phyloP scores from a whole-genome alignment of 2,113 vertebrate genomes.

The Heloderma charlesbogerti region DNA sequence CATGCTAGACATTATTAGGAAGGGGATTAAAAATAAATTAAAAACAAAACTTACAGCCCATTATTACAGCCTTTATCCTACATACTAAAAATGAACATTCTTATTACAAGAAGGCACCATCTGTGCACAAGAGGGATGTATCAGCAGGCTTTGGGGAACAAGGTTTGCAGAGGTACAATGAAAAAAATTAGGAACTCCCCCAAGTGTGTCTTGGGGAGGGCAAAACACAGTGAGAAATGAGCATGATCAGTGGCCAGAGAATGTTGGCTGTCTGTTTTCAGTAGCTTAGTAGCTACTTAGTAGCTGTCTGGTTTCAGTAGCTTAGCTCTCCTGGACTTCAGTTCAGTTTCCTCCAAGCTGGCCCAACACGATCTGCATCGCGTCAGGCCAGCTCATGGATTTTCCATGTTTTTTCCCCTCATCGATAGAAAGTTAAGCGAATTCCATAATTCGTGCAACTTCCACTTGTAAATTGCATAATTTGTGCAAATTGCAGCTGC shows the following conservation, averaged over 20 bases:
- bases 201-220: not conserved
- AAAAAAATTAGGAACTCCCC: not conserved
- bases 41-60: not conserved
- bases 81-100: not conserved
- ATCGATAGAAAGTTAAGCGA: no score
- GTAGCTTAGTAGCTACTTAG: no score
- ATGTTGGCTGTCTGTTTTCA: not conserved
- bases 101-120: not conserved
- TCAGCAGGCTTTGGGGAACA: not conserved
- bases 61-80: not conserved
- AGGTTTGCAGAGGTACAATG: not conserved
- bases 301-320: no score
- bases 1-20: not conserved
- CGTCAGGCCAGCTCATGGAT: no score
- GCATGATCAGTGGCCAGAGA: not conserved
- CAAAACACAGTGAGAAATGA: not conserved
- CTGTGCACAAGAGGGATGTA: not conserved
- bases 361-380: no score
- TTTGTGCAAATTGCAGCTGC: no score
- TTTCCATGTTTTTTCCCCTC: no score
- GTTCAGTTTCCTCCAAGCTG: no score
- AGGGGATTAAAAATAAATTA: not conserved
- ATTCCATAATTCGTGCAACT: no score
- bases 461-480: no score
- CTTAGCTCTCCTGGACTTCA: no score